Base-by-base conservation (phyloP, 2,888 invertebrate species). In the Scaptomyza caliginosa region DNA sequence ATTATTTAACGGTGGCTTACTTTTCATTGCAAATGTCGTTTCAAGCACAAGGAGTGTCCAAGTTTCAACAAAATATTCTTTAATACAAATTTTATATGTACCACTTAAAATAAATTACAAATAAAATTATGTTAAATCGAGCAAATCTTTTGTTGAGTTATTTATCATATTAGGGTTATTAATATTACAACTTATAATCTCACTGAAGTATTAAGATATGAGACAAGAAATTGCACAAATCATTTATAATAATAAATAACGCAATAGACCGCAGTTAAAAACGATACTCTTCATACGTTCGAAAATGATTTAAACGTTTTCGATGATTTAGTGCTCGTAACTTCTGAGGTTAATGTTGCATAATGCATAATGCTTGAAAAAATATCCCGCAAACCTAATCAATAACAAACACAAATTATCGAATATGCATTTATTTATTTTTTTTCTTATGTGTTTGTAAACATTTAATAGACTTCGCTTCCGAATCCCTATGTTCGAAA, bases 401-500 rank as follows among this genome's bases (percentile, higher is more conserved):
- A 13, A 32, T 32, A 32, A 32, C n/a, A 32, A 7, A 13, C 30
- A 30, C 30, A n/a, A n/a, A n/a, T n/a, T n/a, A 30, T 3, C 16
- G 28, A 28, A 45, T 2, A n/a, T 28, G 28, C n/a, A 30, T 4
- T 21, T 30, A 32, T 30, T n/a, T 51, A 16, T 36, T 36, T 50
- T 26, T 7, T 23, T 13, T 30, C 39, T 34, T 26, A 10, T 38
- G 39, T 51, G 1, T 39, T 70, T 74, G 82, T 34, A 67, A 72
- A 39, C 73, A 55, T 55, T 85, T 82, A 49, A 71, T 80, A 57
- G 62, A 77, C 42, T 78, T 88, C 32, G 86, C 77, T 77, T 87
- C 88, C 75, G 88, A 88, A n/a, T 78, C 85, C 26, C 83, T 85
- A 70, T 85, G 87, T 54, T 87, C 86, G 57, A 88, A 91, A 60